These are phyloP conservation scores for Threskiornis aethiopicus DNA, from an alignment of 2,797 vertebrate genomes.

Conservation along the genomic window DNA sequence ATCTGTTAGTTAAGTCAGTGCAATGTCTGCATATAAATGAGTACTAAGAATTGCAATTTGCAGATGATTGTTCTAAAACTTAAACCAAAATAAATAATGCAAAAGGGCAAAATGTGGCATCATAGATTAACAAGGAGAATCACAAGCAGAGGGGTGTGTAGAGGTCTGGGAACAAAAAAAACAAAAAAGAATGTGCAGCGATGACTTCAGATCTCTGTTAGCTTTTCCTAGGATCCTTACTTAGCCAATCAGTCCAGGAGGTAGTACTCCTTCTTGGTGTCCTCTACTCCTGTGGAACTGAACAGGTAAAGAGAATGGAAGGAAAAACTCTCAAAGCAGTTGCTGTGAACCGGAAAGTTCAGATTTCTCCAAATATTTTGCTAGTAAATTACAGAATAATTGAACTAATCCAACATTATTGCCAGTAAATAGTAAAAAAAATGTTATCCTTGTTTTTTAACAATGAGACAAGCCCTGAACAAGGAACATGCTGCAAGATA, in stretches of 20 bases:
- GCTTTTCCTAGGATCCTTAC: not conserved
- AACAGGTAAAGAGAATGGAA: not conserved
- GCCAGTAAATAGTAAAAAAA: not conserved
- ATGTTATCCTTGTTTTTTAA: not conserved
- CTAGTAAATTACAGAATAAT: not conserved
- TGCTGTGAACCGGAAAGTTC: not conserved
- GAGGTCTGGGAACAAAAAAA: not conserved
- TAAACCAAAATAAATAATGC: not conserved
- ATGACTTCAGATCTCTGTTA: not conserved
- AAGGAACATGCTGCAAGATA: not conserved
- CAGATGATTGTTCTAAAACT: not conserved
- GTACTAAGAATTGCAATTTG: constrained; percentile 8
- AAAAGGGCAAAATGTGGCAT: not conserved
- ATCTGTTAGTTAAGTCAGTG: constrained; percentile 33
- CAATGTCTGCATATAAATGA: constrained; percentile 34
- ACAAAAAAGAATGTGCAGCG: fast-evolving
- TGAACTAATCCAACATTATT: not conserved
- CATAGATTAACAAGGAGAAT: not conserved
- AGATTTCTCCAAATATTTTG: not conserved
- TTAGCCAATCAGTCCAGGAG: not conserved
- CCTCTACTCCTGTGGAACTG: not conserved
- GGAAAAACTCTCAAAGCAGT: not conserved
- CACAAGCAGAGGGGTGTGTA: not conserved
- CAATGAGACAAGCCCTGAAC: not conserved
- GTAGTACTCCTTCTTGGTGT: not conserved